Evolutionary conservation across 2,888 invertebrate genomes (phyloP).

Genomic region (Chironomus tentans): DNA sequence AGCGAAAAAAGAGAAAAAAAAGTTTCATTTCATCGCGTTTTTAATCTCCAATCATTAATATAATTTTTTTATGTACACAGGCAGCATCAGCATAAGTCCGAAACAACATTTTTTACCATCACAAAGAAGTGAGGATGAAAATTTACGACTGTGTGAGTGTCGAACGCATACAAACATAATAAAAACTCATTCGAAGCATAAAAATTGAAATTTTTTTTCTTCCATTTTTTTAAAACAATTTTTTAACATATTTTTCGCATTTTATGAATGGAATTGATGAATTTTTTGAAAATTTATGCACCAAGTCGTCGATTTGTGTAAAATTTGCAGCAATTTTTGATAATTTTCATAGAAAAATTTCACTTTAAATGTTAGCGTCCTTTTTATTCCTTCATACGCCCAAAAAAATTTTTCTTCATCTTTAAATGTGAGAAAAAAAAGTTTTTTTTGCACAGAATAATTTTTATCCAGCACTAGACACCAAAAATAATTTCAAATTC

Average conservation of each 20-base stretch:
- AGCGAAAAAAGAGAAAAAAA: not conserved
- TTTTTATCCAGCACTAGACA: not conserved
- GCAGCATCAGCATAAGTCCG: not conserved
- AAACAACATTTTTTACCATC: too few species aligned
- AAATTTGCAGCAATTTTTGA: not conserved
- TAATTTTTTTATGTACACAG: not conserved
- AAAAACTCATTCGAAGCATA: not conserved
- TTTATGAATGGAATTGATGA: not conserved
- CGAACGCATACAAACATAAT: not conserved
- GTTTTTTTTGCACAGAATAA: not conserved
- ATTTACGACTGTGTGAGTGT: not conserved
- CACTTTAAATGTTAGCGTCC: constrained; percentile 12
- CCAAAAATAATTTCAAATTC: not conserved
- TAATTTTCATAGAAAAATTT: constrained; percentile 12
- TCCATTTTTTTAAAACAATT: not conserved
- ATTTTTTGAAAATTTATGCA: not conserved
- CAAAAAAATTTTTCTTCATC: not conserved
- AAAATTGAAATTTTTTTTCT: not conserved
- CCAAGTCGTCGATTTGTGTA: not conserved
- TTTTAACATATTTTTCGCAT: constrained; percentile 5
- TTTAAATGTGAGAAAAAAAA: not conserved
- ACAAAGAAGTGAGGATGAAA: not conserved
- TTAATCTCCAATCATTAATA: constrained; percentile 11
- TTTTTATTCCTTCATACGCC: not conserved
- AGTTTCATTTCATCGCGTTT: constrained; percentile 6